Conservation (phyloP, 2,113 vertebrate genomes). For the Anseranas semipalmata region DNA sequence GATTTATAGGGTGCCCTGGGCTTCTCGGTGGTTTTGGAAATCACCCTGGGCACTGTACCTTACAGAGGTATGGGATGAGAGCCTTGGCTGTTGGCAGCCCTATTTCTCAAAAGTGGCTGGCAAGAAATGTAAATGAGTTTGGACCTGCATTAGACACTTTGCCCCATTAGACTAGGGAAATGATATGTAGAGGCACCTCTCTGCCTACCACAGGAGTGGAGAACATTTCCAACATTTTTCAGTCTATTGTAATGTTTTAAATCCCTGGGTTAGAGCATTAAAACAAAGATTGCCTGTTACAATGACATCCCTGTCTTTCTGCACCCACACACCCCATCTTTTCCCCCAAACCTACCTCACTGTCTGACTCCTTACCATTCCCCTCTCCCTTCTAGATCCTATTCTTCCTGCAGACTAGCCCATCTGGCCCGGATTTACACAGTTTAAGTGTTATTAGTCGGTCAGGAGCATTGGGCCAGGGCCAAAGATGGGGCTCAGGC, state of each 20-base stretch:
- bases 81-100: accelerated
- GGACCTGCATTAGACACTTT: not conserved
- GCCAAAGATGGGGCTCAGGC: not conserved
- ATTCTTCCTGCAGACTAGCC: not conserved
- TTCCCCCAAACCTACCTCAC: not conserved
- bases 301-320: not conserved
- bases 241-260: not conserved
- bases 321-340: not conserved
- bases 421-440: not conserved
- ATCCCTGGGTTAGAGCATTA: not conserved
- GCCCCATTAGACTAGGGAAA: not conserved
- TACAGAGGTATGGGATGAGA: not conserved
- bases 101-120: not conserved
- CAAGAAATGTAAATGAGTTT: not conserved
- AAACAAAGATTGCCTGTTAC: not conserved
- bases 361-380: not conserved
- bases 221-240: not conserved
- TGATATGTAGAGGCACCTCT: not conserved
- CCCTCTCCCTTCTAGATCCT: not conserved
- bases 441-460: not conserved
- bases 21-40: not conserved
- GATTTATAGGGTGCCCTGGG: not conserved
- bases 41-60: not conserved
- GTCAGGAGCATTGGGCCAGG: not conserved
- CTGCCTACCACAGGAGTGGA: not conserved